phyloP scores from a whole-genome alignment of 2,888 invertebrate genomes.

The Nematopogon swammerdamellus region DNA sequence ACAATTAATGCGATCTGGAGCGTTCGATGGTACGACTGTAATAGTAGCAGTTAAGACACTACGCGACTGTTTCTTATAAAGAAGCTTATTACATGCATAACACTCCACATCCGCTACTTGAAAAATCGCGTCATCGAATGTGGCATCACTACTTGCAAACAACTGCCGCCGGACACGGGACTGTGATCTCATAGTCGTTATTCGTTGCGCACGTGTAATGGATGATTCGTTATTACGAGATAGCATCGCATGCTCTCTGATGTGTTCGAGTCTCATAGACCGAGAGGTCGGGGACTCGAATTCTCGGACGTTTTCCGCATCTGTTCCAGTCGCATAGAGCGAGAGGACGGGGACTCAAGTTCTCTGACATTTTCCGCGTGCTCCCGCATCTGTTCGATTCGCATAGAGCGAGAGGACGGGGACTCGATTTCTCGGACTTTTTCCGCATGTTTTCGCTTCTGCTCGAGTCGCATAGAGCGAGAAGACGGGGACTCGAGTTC shows the following conservation, averaged over 20 bases:
- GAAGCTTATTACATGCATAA: neutral
- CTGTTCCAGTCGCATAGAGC: neutral
- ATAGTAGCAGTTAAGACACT: neutral
- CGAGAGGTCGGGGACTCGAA: neutral
- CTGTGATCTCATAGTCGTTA: neutral
- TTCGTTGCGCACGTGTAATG: neutral
- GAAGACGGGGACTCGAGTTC: neutral
- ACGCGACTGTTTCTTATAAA: neutral
- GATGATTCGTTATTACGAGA: neutral
- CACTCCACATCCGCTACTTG: neutral
- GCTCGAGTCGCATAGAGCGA: neutral
- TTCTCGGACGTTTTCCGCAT: neutral
- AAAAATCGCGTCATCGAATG: conserved; percentile 3
- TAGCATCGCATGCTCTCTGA: neutral
- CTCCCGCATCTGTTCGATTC: neutral
- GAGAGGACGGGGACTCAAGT: neutral
- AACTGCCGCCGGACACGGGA: conserved; percentile 2
- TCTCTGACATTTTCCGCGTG: neutral
- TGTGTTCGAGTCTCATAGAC: neutral
- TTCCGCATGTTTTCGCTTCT: neutral
- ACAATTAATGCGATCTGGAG: neutral
- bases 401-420: neutral
- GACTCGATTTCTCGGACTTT: neutral
- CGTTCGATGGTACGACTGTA: neutral
- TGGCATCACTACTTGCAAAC: conserved; percentile 3